A percentile compares a stretch with the other conserved stretches of the same genome.
phyloP scores from a whole-genome alignment of 2,797 vertebrate species.

The Sebastes hubbsi region DNA sequence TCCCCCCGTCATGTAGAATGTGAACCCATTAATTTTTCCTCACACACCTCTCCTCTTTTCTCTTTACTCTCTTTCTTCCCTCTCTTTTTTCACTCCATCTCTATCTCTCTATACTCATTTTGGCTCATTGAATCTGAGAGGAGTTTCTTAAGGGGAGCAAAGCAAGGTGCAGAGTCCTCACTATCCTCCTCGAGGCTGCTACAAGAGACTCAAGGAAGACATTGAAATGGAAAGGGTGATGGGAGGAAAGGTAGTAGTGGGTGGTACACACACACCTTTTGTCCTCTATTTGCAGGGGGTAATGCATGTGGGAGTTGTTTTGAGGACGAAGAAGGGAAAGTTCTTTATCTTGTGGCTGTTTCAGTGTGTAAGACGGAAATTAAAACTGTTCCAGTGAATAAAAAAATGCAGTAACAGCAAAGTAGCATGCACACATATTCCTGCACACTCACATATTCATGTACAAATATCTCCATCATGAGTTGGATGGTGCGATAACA shows the following conservation, averaged over 20 bases:
- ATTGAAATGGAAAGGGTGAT: slow-evolving; percentile 33
- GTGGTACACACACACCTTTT: slow-evolving; percentile 35
- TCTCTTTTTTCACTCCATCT: slow-evolving; percentile 56
- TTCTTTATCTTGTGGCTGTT: slow-evolving; percentile 23
- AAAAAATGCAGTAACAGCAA: background rate
- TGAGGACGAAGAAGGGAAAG: slow-evolving; percentile 19
- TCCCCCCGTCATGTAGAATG: slow-evolving; percentile 82
- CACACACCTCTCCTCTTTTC: slow-evolving; percentile 76
- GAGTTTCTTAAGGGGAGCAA: slow-evolving; percentile 74
- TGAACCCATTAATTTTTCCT: slow-evolving; percentile 82
- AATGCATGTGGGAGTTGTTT: slow-evolving; percentile 41
- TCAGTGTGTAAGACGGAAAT: background rate
- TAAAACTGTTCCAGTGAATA: background rate
- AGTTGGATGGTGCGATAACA: background rate
- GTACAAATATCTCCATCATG: background rate
- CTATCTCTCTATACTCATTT: slow-evolving; percentile 70
- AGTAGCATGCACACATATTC: background rate
- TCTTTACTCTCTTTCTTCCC: slow-evolving; percentile 75
- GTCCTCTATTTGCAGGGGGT: slow-evolving; percentile 33
- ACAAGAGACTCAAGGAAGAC: slow-evolving; percentile 17
- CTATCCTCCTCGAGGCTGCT: slow-evolving; percentile 24
- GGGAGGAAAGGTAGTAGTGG: slow-evolving; percentile 36
- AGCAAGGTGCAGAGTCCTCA: slow-evolving; percentile 33
- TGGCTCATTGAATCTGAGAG: slow-evolving; percentile 88
- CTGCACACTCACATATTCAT: background rate